Conservation (phyloP, 1,140 invertebrate genomes). For the Calephelis nemesis region DNA sequence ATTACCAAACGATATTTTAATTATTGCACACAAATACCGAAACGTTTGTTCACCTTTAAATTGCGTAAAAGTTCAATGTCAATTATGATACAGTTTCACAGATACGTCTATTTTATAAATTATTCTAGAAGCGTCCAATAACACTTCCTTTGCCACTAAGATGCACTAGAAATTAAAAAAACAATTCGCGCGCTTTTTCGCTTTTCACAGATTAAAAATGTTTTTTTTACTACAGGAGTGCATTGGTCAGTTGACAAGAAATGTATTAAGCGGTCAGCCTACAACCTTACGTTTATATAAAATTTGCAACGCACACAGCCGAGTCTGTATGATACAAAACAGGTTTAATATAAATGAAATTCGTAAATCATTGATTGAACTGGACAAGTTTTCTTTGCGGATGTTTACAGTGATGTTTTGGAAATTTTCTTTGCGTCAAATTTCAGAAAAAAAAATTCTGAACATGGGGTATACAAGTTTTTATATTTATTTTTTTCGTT, state of each 20-base stretch:
- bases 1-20: conserved; percentile 4
- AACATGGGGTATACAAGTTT: too few relatives aligned
- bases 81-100: background rate
- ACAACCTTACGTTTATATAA: conserved; percentile 16
- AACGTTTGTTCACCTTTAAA: background rate
- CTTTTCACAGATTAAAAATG: background rate
- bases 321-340: conserved; percentile 11
- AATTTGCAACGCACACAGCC: conserved; percentile 8
- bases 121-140: background rate
- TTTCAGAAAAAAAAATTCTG: too few relatives aligned
- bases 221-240: conserved; percentile 11
- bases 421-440: background rate
- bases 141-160: conserved; percentile 13
- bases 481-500: too few relatives aligned
- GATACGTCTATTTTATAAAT: background rate
- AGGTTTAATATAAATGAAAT: conserved; percentile 9
- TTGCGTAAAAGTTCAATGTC: conserved; percentile 12
- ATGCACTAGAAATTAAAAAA: conserved; percentile 6
- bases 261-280: conserved; percentile 15
- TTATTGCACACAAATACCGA: conserved; percentile 11
- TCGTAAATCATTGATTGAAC: conserved; percentile 8
- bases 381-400: background rate
- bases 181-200: background rate
- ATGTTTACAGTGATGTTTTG: background rate
- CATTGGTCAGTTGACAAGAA: conserved; percentile 14